Evolutionary conservation across 1,140 invertebrate genomes (phyloP), one percentile per base, ranked within the genome.

Genomic region (Drosophila malerkotliana): DNA sequence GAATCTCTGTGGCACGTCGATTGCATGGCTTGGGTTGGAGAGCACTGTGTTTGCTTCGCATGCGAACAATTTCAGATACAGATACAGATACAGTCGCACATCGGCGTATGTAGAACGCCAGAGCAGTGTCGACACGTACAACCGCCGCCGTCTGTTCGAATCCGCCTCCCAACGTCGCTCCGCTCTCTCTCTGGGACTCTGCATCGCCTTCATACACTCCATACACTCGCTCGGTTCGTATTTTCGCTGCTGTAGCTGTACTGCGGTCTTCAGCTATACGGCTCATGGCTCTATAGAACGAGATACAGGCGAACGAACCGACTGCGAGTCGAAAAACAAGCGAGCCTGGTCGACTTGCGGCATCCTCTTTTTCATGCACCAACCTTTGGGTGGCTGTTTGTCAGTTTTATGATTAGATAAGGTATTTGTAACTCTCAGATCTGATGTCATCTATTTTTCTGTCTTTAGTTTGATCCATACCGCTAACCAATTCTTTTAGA

Each of bases 171-270:
- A 14, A 24, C 44, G 24, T 8, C 34, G 34, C 34, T 37, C 34
- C 34, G 34, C 45, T 34, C 57, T 10, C 57, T 10, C 59, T 63
- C 30, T 57, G 56, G 15, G 24, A 47, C 58, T 41, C 51, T 37
- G 30, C 45, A 44, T 26, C 28, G 51, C 24, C 41, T 9, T n/a
- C 41, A 44, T 44, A 15, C 41, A 8, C 75, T 79, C 64, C 72
- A 72, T 52, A 79, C 56, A 59, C 48, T 84, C 66, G 64, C 58
- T 49, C 53, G 73, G 48, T 73, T 77, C 79, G 77, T 77, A 59
- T 68, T 76, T 83, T 79, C 80, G 77, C 51, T 32, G 54, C 61
- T 63, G 60, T 53, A 53, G 76, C 77, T 85, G 72, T 85, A 80
- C 81, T 72, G 69, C 76, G 79, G 68, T 81, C 64, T 77, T 37